Evolutionary conservation across 2,888 invertebrate species (phyloP).

Genomic region (Drosophila phalerata): DNA sequence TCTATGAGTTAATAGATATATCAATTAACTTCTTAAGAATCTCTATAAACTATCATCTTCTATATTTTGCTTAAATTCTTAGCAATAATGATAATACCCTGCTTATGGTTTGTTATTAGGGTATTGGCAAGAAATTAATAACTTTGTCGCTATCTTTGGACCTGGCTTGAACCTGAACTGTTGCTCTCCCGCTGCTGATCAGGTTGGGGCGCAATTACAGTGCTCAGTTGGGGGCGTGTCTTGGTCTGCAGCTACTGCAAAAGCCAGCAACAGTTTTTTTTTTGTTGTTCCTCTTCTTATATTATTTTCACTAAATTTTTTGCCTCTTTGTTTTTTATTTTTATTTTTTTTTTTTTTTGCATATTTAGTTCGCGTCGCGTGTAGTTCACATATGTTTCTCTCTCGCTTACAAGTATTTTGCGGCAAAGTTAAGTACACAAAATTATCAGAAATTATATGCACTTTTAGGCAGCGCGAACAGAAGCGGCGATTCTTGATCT

Average conservation of each 20-base stretch:
- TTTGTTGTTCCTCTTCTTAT: conserved; percentile 28
- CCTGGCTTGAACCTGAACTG: conserved; percentile 10
- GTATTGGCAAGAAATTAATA: conserved; percentile 26
- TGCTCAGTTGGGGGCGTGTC: conserved; percentile 60
- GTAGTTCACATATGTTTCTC: conserved; percentile 45
- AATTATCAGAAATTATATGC: conserved; percentile 80
- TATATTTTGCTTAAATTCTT: background rate
- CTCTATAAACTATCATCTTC: background rate
- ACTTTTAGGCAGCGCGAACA: conserved; percentile 60
- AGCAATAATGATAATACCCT: background rate
- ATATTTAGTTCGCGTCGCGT: conserved; percentile 41
- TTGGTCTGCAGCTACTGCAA: conserved; percentile 36
- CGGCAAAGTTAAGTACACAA: conserved; percentile 75
- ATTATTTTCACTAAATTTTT: conserved; percentile 31
- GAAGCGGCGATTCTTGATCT: conserved; percentile 52
- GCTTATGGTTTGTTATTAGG: background rate
- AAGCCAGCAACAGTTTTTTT: conserved; percentile 8
- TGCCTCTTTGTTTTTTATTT: conserved; percentile 16
- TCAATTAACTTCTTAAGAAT: background rate
- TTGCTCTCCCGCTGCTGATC: conserved; percentile 62
- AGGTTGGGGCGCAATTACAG: conserved; percentile 76
- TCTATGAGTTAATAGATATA: background rate
- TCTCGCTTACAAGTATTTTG: conserved; percentile 33
- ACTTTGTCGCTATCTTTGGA: conserved; percentile 30
- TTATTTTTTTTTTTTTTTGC: conserved; percentile 23